These are phyloP conservation scores for Venusia cambrica DNA, from an alignment of 2,888 invertebrate genomes.

Conservation along the genomic window DNA sequence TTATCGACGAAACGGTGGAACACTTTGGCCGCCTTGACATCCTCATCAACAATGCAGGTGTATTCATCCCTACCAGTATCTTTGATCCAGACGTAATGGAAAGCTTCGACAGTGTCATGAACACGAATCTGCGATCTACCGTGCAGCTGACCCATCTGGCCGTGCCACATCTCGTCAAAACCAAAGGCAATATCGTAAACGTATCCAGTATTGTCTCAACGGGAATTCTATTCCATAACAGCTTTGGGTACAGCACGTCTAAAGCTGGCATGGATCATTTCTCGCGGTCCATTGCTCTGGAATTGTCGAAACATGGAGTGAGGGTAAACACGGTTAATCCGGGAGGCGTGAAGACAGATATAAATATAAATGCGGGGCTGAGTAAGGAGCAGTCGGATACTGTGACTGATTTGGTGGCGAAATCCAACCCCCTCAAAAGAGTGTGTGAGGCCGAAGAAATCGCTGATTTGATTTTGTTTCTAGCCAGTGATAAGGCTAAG, in stretches of 20 bases:
- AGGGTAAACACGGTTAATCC: constrained; percentile 86
- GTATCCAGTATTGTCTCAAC: constrained; percentile 25
- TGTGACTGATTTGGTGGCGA: background rate
- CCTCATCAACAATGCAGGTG: constrained; percentile 30
- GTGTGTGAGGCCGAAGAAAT: constrained; percentile 27
- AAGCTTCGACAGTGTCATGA: constrained; percentile 21
- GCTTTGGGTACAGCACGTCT: constrained; percentile 81
- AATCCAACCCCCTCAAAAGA: constrained; percentile 14
- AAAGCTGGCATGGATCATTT: constrained; percentile 88
- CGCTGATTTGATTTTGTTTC: constrained; percentile 27
- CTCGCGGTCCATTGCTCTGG: constrained; percentile 86
- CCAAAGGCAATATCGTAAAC: constrained; percentile 30
- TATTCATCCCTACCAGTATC: constrained; percentile 11
- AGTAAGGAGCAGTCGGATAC: constrained; percentile 8
- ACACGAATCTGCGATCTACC: constrained; percentile 23
- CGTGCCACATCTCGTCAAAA: constrained; percentile 22
- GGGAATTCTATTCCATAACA: constrained; percentile 17
- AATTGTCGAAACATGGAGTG: constrained; percentile 73
- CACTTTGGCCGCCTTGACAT: constrained; percentile 24
- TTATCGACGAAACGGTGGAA: constrained; percentile 23
- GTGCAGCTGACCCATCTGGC: constrained; percentile 24
- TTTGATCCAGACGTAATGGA: constrained; percentile 16
- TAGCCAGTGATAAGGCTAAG: constrained; percentile 29
- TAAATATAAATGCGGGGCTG: constrained; percentile 53
- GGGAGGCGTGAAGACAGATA: constrained; percentile 79